A percentile compares a stretch with the other conserved stretches of the same genome.
Evolutionary conservation across 2,888 invertebrate species (phyloP).

Genomic region (Andrena praecox): DNA sequence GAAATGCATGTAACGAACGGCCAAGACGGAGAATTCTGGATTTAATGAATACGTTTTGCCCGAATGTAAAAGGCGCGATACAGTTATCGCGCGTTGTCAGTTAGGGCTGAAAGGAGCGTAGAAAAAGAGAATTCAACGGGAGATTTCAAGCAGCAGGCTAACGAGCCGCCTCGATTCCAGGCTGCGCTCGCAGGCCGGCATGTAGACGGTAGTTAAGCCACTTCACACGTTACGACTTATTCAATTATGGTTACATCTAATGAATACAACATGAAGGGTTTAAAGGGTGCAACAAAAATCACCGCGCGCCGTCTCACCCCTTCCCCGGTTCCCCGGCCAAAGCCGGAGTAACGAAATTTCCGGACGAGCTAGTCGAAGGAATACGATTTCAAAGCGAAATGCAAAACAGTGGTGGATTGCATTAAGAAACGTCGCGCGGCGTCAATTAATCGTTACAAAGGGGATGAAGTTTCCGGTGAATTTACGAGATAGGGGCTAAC

Average conservation of each 20-base stretch:
- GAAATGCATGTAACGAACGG: background rate
- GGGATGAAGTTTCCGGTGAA: slow-evolving; percentile 12
- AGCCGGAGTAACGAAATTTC: slow-evolving; percentile 39
- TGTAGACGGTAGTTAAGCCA: slow-evolving; percentile 27
- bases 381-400: slow-evolving; percentile 35
- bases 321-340: background rate
- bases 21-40: background rate
- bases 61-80: slow-evolving; percentile 5
- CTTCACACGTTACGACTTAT: slow-evolving; percentile 53
- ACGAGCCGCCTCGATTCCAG: slow-evolving; percentile 41
- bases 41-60: slow-evolving; percentile 20
- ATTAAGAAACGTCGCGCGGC: slow-evolving; percentile 36
- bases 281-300: slow-evolving; percentile 57
- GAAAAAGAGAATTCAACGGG: background rate
- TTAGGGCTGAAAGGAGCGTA: slow-evolving; percentile 8
- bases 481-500: background rate
- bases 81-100: slow-evolving; percentile 33
- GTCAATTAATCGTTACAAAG: slow-evolving; percentile 38
- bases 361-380: slow-evolving; percentile 5
- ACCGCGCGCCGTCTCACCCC: background rate
- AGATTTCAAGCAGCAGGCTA: slow-evolving; percentile 39
- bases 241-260: slow-evolving; percentile 70
- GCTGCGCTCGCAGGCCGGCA: background rate
- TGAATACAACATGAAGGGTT: slow-evolving; percentile 75
- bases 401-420: slow-evolving; percentile 20